Conservation (phyloP, 2,888 invertebrate genomes). For the Darwinula stevensoni region DNA sequence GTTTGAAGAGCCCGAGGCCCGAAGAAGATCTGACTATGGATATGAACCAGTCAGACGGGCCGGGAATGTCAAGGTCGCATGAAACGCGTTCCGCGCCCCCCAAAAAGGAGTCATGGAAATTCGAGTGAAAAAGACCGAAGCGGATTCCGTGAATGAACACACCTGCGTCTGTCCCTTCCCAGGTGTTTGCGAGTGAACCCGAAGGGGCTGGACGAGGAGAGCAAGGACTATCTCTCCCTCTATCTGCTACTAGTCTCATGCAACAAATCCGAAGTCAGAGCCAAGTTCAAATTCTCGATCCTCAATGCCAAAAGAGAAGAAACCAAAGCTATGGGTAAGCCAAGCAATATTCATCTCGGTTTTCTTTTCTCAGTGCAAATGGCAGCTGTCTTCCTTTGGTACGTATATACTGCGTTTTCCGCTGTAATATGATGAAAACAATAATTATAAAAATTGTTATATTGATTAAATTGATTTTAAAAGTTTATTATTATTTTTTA, state of each 20-base stretch:
- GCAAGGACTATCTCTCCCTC: conserved; percentile 96
- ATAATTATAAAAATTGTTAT: not conserved
- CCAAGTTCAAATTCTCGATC: conserved; percentile 99
- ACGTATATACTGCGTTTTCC: conserved; percentile 7
- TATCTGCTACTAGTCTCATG: conserved; percentile 96
- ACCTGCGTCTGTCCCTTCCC: too few species aligned
- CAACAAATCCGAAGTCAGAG: conserved; percentile 98
- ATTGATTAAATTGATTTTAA: conserved; percentile 2
- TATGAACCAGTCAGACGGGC: too few species aligned
- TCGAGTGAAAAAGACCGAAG: too few species aligned
- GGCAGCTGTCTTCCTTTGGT: conserved; percentile 5
- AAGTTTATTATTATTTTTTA: conserved; percentile 6
- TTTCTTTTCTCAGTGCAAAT: conserved; percentile 9
- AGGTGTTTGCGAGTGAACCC: conserved; percentile 98
- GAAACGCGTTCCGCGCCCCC: too few species aligned
- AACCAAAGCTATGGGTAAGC: conserved; percentile 96
- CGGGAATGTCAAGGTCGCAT: too few species aligned
- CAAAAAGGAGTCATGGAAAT: too few species aligned
- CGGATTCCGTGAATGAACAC: too few species aligned
- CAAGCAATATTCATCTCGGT: conserved; percentile 6
- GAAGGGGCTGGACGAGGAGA: conserved; percentile 98
- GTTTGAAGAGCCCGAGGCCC: too few species aligned
- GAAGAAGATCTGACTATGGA: too few species aligned
- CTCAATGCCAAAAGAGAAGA: conserved; percentile 99
- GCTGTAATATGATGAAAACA: conserved; percentile 1